phyloP scores from a whole-genome alignment of 2,797 vertebrate genomes.

The Pyrocephalus nanus region DNA sequence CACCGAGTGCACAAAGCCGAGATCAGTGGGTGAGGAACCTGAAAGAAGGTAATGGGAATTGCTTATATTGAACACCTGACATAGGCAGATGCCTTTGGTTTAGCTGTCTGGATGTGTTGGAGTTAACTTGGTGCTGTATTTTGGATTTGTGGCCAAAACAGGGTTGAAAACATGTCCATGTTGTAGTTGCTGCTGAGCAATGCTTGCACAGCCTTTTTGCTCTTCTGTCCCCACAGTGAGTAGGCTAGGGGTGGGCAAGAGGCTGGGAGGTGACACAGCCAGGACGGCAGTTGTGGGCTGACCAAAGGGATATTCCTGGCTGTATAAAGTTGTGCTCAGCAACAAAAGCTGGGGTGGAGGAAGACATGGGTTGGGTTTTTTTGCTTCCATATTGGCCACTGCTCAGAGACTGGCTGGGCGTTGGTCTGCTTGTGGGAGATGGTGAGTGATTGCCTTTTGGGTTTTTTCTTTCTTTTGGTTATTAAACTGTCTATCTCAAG shows the following conservation, averaged over 20 bases:
- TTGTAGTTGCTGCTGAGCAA: neutral
- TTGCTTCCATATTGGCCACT: rapidly evolving
- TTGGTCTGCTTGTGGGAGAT: neutral
- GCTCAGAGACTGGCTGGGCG: neutral
- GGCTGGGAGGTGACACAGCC: neutral
- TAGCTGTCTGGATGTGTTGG: neutral
- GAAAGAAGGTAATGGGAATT: slow-evolving; percentile 84
- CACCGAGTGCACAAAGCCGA: slow-evolving; percentile 86
- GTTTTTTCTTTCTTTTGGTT: neutral
- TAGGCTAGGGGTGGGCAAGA: neutral
- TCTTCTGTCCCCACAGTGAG: rapidly evolving
- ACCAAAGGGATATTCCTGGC: neutral
- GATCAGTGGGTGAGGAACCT: slow-evolving; percentile 88
- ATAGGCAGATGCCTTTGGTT: neutral
- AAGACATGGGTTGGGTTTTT: neutral
- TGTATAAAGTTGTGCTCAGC: neutral
- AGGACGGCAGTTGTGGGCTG: neutral
- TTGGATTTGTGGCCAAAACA: neutral
- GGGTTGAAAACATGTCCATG: neutral
- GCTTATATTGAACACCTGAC: neutral
- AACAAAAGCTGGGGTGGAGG: neutral
- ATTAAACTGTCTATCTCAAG: neutral
- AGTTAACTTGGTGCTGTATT: neutral
- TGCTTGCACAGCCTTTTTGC: neutral
- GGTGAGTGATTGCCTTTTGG: neutral